phyloP scores from a whole-genome alignment of 2,113 vertebrate genomes.

The Drymodes brunneopygia region DNA sequence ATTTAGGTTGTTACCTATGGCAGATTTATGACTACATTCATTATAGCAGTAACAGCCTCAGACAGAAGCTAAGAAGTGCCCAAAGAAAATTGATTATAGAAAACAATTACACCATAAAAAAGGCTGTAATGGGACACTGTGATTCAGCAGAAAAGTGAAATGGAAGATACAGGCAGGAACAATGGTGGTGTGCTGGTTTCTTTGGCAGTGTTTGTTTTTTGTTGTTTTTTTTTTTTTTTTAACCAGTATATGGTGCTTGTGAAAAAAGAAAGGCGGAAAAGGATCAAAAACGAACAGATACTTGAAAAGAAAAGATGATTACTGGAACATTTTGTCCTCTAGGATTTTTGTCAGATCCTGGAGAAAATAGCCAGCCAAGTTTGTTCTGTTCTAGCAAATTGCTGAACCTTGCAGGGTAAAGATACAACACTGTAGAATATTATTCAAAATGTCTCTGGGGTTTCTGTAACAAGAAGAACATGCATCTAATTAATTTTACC shows the following conservation, averaged over 20 bases:
- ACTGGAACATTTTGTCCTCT: slow-evolving; percentile 3
- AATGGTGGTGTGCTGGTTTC: background rate
- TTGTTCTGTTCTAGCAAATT: slow-evolving; percentile 1
- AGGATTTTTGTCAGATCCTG: slow-evolving; percentile 17
- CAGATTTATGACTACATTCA: slow-evolving; percentile 17
- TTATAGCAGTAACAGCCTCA: background rate
- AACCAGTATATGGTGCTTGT: background rate
- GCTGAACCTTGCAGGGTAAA: background rate
- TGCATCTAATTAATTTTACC: slow-evolving; percentile 2
- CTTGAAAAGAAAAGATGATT: slow-evolving; percentile 5
- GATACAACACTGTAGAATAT: background rate
- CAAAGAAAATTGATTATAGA: slow-evolving; percentile 39
- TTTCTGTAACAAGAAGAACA: background rate
- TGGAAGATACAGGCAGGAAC: background rate
- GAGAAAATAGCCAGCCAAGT: slow-evolving; percentile 1
- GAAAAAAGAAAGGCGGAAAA: background rate
- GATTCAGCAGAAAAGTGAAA: slow-evolving; percentile 10
- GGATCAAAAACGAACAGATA: background rate
- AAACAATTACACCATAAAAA: slow-evolving; percentile 23
- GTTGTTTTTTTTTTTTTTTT: background rate
- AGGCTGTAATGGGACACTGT: background rate
- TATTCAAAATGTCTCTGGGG: background rate
- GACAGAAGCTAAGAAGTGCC: slow-evolving; percentile 5
- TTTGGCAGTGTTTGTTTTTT: no score
- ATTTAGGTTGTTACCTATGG: slow-evolving; percentile 24